Conservation (phyloP, 2,888 invertebrate species). For the Cheilosia soror region DNA sequence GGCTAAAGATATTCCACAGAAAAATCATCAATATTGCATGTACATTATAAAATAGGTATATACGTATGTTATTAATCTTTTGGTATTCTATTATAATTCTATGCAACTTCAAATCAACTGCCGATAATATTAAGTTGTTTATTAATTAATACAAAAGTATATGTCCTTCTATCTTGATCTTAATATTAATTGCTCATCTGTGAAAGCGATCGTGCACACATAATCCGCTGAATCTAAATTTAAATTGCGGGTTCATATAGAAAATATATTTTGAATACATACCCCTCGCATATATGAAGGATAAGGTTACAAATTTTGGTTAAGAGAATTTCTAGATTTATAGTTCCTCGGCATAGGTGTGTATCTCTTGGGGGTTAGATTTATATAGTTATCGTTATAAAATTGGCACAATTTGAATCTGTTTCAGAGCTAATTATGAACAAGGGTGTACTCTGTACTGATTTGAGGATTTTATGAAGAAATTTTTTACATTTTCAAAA, state of each 20-base stretch:
- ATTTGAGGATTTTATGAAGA: too few species aligned
- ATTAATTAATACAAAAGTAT: not conserved
- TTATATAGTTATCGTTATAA: not conserved
- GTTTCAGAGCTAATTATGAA: too few species aligned
- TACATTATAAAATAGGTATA: not conserved
- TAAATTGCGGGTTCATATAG: constrained; percentile 26
- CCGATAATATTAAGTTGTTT: not conserved
- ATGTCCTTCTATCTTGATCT: not conserved
- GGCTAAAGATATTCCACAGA: not conserved
- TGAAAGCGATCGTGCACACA: not conserved
- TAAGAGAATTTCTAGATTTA: constrained; percentile 18
- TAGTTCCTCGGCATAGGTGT: not conserved
- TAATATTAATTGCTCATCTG: constrained; percentile 8
- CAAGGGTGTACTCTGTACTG: too few species aligned
- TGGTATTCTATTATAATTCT: not conserved
- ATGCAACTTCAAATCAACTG: not conserved
- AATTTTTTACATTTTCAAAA: too few species aligned
- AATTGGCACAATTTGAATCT: not conserved
- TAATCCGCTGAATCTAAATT: constrained; percentile 41
- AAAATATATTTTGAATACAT: constrained; percentile 20
- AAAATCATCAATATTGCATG: not conserved
- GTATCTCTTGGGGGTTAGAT: not conserved
- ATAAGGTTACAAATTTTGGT: constrained; percentile 49
- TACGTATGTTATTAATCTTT: not conserved
- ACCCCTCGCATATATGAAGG: constrained; percentile 27